These are phyloP conservation scores for Silurus glanis DNA, from an alignment of 2,113 vertebrate genomes.

Conservation along the genomic window DNA sequence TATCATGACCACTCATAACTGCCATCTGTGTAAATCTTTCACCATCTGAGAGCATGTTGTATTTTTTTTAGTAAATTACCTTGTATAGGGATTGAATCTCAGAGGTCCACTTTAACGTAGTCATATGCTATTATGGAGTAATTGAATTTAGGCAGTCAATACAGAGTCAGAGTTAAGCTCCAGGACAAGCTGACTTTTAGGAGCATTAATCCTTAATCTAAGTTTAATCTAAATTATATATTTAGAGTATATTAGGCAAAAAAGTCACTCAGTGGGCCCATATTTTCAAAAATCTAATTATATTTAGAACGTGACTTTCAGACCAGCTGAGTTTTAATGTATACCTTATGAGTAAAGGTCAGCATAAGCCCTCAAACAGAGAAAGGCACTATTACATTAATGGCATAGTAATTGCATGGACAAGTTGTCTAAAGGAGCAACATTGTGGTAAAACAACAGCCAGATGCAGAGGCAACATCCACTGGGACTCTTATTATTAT, in stretches of 20 bases:
- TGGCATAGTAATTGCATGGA: slow-evolving; percentile 45
- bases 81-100: slow-evolving; percentile 32
- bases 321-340: slow-evolving; percentile 6
- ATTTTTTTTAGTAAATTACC: not conserved
- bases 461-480: slow-evolving; percentile 31
- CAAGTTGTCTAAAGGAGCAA: slow-evolving; percentile 46
- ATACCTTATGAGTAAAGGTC: slow-evolving; percentile 23
- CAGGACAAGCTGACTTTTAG: not conserved
- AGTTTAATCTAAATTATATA: not conserved
- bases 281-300: not conserved
- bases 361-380: slow-evolving; percentile 38
- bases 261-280: not conserved
- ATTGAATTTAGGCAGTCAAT: slow-evolving; percentile 34
- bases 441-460: slow-evolving; percentile 23
- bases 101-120: not conserved
- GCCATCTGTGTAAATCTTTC: not conserved
- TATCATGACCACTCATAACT: not conserved
- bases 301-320: slow-evolving; percentile 18
- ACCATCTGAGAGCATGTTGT: not conserved
- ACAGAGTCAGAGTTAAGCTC: slow-evolving; percentile 17
- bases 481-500: not conserved
- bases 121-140: slow-evolving; percentile 19
- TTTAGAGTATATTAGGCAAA: not conserved
- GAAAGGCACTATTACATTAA: slow-evolving; percentile 32
- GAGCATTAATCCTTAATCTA: not conserved